Percentiles rank a stretch among this genome's conserved stretches.
Conservation (phyloP, 2,888 invertebrate genomes). For the Metalampra italica region DNA sequence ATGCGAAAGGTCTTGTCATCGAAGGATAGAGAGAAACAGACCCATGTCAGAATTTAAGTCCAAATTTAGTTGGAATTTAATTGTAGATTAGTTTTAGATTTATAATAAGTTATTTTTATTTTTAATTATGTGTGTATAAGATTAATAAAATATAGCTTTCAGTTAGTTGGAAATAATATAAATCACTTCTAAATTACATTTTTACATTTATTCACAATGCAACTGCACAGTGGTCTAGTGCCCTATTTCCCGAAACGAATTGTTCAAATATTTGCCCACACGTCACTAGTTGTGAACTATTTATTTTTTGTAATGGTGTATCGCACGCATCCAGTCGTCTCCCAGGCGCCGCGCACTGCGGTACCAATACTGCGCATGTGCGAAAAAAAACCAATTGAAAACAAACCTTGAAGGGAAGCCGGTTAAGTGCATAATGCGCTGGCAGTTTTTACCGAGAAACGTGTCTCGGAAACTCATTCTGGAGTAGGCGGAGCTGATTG, state of each 20-base stretch:
- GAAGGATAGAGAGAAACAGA: no score
- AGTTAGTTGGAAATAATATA: no score
- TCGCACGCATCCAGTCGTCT: constrained; percentile 64
- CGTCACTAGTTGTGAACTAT: constrained; percentile 4
- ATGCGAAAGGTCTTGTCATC: no score
- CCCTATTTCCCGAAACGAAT: constrained; percentile 1
- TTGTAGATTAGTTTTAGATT: no score
- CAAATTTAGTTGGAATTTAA: no score
- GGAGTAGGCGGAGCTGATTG: constrained; percentile 32
- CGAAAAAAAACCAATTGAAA: constrained; percentile 29
- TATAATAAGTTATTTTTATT: no score
- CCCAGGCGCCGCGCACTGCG: constrained; percentile 75
- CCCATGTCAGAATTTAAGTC: no score
- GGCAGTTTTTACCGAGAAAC: constrained; percentile 17
- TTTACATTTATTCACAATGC: no score
- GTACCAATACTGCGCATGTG: constrained; percentile 69
- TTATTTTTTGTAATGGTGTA: constrained; percentile 56
- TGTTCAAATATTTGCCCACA: not conserved
- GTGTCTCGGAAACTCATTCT: constrained; percentile 39
- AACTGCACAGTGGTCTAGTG: not conserved
- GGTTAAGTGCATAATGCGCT: constrained; percentile 25
- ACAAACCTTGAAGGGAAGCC: constrained; percentile 25
- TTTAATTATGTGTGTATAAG: no score
- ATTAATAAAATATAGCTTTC: no score
- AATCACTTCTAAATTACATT: no score